Evolutionary conservation across 1,140 invertebrate genomes (phyloP), one percentile per base, ranked within the genome.

Genomic region (Bombus sibiricus): DNA sequence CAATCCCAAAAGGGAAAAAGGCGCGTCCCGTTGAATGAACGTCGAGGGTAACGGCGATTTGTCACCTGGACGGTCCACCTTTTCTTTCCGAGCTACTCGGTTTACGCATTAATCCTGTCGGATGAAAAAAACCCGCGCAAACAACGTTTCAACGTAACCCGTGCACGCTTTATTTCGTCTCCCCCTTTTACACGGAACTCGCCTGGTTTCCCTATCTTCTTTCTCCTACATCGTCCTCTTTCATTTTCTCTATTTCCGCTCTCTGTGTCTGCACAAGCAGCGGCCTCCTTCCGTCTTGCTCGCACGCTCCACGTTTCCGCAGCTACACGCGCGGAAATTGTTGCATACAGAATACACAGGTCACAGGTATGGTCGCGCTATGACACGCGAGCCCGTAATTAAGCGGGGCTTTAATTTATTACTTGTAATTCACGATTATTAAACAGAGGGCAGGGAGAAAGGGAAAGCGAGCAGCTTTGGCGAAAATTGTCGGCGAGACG

Each of bases 41-140:
- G 64, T 81, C 86, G 82, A 53, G 77, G 68, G 34, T 66, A 75
- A 53, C 82, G 66, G 59, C 78, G 84, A 89, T 89, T 88, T 88
- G 88, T 89, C 88, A 89, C 82, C 86, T 69, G 73, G 77, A 66
- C 77, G 66, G 86, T 47, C 68, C 82, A 87, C 86, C 86, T 83
- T 85, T 88, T 86, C 82, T 89, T 81, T 78, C 78, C 81, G 43
- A 85, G 82, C 66, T 81, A 84, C 88, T 89, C 83, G 88, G 83
- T 85, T 88, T 88, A 81, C 88, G 83, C 88, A 88, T 89, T 89
- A 89, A 89, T 89, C 88, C 88, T 68, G 86, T 39, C 59, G 47
- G 83, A 86, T 89, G 88, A 81, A 87, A 89, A 88, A 85, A 81
- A 71, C 79, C 59, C 75, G 77, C 79, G 86, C 88, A 85, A 89